phyloP scores from a whole-genome alignment of 1,140 invertebrate species.

The Drosophila elegans region DNA sequence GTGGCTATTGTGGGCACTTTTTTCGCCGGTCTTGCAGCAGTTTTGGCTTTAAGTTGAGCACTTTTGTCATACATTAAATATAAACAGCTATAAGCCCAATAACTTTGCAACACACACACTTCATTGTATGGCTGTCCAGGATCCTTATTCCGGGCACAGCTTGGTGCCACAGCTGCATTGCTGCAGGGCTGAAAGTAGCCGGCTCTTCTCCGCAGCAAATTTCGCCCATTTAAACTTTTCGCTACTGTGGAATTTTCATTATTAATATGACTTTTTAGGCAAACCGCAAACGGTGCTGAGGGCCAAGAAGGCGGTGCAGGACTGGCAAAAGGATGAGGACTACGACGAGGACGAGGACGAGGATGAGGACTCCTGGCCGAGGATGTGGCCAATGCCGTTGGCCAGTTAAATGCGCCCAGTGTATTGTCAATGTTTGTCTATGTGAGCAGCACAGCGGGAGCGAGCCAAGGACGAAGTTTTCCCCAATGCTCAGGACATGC shows the following conservation, averaged over 20 bases:
- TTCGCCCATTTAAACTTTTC: slow-evolving; percentile 81
- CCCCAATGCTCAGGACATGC: slow-evolving; percentile 51
- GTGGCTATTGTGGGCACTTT: slow-evolving; percentile 2
- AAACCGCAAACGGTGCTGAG: slow-evolving; percentile 65
- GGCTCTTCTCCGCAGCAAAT: slow-evolving; percentile 61
- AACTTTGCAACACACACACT: slow-evolving; percentile 54
- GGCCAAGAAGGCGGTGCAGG: slow-evolving; percentile 11
- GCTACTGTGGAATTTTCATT: slow-evolving; percentile 81
- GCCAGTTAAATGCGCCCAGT: slow-evolving; percentile 75
- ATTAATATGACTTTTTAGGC: slow-evolving; percentile 82
- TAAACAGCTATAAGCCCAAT: slow-evolving; percentile 70
- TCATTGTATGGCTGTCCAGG: slow-evolving; percentile 12
- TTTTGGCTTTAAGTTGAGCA: slow-evolving; percentile 19
- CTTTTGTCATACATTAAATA: slow-evolving; percentile 70
- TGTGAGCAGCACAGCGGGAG: slow-evolving; percentile 37
- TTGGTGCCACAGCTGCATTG: slow-evolving; percentile 68
- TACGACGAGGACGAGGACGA: neutral
- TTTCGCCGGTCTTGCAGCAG: neutral
- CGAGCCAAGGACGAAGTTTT: slow-evolving; percentile 73
- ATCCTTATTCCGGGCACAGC: slow-evolving; percentile 57
- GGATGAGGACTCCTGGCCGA: slow-evolving; percentile 7
- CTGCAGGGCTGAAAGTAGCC: slow-evolving; percentile 47
- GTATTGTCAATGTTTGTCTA: slow-evolving; percentile 80
- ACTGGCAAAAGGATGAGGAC: slow-evolving; percentile 3
- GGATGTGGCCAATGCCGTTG: slow-evolving; percentile 53